Evolutionary conservation across 2,888 invertebrate species (phyloP).

Genomic region (Aleiodes leptofemur): DNA sequence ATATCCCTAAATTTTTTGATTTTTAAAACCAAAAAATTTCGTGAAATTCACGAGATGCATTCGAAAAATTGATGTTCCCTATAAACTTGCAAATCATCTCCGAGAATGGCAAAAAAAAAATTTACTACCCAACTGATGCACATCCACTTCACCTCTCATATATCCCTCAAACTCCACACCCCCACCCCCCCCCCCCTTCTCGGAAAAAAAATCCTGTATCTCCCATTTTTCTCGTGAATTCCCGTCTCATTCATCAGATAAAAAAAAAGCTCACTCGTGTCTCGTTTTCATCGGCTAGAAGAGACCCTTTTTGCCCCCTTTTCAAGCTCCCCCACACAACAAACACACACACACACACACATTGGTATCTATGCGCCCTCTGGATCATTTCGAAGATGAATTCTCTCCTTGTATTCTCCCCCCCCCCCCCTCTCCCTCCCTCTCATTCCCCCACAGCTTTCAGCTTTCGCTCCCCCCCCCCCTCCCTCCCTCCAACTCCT

Average conservation of each 20-base stretch:
- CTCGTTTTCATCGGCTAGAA: constrained; percentile 34
- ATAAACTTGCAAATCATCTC: neutral
- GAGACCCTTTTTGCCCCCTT: constrained; percentile 31
- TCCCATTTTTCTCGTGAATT: constrained; percentile 4
- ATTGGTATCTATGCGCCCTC: constrained; percentile 31
- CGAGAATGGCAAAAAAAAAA: too few relatives aligned
- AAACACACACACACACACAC: constrained; percentile 47
- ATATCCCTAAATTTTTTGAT: too few relatives aligned
- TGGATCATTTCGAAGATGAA: constrained; percentile 68
- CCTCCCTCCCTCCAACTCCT: neutral
- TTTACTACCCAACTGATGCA: too few relatives aligned
- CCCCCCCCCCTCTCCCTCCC: constrained; percentile 24
- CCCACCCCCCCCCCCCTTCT: neutral
- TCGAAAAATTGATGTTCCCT: neutral
- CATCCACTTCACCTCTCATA: too few relatives aligned
- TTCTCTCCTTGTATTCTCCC: constrained; percentile 59
- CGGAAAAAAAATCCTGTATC: constrained; percentile 27
- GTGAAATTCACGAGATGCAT: neutral
- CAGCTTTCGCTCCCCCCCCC: constrained; percentile 43
- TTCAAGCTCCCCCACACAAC: constrained; percentile 52
- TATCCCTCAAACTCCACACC: neutral
- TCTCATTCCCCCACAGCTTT: neutral
- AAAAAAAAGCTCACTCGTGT: constrained; percentile 40
- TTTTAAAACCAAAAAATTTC: neutral
- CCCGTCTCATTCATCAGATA: constrained; percentile 22